Evolutionary conservation across 1,140 invertebrate genomes (phyloP), one percentile per base, ranked within the genome.

Genomic region (Drosophila cardini): DNA sequence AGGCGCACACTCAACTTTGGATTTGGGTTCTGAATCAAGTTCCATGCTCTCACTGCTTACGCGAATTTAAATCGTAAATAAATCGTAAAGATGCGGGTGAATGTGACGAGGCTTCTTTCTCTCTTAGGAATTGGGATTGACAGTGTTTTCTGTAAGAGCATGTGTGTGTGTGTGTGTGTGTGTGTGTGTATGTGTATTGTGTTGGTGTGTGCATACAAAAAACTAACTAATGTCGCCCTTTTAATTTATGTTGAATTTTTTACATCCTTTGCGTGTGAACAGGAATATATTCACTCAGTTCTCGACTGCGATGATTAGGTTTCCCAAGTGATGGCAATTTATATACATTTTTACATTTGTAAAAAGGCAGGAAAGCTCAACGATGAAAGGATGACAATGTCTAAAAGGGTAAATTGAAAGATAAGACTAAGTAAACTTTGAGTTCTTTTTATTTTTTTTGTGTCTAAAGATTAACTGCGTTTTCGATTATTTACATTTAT

Each of bases 21-120:
- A 68, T 73, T 73, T 73, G 50, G 56, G 46, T 40, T 26, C 45
- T 11, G 46, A 38, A 52, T 55, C 62, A 11, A 8, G 42, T 40
- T 45, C 57, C 48, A 53, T 15, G 10, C 15, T 38, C 52, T 55
- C 64, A 42, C 45, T 55, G 50, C 64, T 18, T 60, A 16, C 57
- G 46, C 40, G 48, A 21, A 57, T 71, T 64, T 76, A 18, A 71
- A 74, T 68, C 72, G 78, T 84, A 84, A 84, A 84, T 73, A 70
- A 56, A 65, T 75, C 60, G 68, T 64, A 76, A 76, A 69, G 63
- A 64, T 50, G 32, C 36, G 30, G 48, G 30, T 36, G 32, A 16
- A 52, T 72, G 71, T 61, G 71, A 61, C 16, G 46, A 53, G 71
- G 48, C 34, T 61, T 18, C 70, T 16, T 65, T 32, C 15, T 61